phyloP scores from a whole-genome alignment of 2,888 invertebrate species.

The Thysanoteuthis rhombus region DNA sequence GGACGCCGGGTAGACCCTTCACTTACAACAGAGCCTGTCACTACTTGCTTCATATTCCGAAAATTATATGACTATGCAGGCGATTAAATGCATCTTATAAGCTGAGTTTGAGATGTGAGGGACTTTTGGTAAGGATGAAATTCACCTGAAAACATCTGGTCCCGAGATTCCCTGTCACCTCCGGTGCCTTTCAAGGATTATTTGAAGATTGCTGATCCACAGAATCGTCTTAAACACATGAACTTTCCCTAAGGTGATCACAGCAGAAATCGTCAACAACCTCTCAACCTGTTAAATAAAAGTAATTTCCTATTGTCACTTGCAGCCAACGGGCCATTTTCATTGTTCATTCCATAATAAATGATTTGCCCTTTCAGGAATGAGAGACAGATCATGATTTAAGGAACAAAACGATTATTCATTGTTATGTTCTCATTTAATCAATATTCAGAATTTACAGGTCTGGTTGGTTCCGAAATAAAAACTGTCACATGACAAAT shows the following conservation, averaged over 20 bases:
- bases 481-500: too few species aligned
- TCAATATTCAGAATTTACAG: too few species aligned
- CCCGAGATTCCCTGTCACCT: background rate
- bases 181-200: background rate
- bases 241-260: background rate
- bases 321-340: too few species aligned
- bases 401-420: too few species aligned
- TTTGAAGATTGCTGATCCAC: background rate
- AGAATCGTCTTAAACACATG: background rate
- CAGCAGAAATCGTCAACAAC: background rate
- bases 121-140: rapidly evolving
- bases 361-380: too few species aligned
- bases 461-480: too few species aligned
- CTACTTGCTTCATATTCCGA: background rate
- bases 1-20: background rate
- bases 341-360: too few species aligned
- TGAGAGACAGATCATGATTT: too few species aligned
- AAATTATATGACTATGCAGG: background rate
- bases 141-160: background rate
- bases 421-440: too few species aligned
- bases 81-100: too few species aligned
- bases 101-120: background rate
- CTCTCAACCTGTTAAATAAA: background rate
- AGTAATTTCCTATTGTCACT: background rate
- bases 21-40: background rate